Conservation (phyloP, 2,888 invertebrate species). For the Cryptus armator region DNA sequence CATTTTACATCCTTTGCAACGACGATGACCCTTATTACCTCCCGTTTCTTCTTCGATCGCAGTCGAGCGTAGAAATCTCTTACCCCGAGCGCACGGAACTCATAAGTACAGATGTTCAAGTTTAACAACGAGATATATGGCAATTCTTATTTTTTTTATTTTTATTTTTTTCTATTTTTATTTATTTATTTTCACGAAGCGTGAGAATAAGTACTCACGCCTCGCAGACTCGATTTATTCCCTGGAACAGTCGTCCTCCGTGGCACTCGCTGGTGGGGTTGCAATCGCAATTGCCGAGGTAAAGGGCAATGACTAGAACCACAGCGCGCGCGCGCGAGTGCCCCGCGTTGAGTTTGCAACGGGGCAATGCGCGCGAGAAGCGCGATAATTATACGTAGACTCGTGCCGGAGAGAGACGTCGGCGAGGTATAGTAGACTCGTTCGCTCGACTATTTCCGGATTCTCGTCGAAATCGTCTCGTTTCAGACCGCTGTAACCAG, state of each 20-base stretch:
- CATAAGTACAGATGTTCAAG: neutral
- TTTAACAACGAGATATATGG: neutral
- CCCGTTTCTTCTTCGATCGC: neutral
- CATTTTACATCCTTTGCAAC: neutral
- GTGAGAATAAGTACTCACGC: constrained; percentile 24
- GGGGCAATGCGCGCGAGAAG: constrained; percentile 37
- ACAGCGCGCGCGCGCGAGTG: constrained; percentile 15
- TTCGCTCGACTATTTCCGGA: constrained; percentile 64
- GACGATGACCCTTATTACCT: neutral
- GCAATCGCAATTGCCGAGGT: constrained; percentile 21
- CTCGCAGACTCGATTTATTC: constrained; percentile 33
- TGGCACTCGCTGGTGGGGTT: constrained; percentile 9
- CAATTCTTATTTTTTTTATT: neutral
- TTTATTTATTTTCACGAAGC: neutral
- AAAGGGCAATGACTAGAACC: constrained; percentile 60
- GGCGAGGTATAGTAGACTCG: constrained; percentile 21
- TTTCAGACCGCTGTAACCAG: constrained; percentile 28
- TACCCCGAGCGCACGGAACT: neutral
- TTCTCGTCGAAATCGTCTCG: constrained; percentile 51
- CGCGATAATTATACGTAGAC: constrained; percentile 58
- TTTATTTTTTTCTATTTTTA: no score
- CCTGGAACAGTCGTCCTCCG: constrained; percentile 11
- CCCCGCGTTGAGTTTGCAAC: constrained; percentile 36
- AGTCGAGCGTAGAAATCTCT: neutral
- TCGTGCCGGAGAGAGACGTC: constrained; percentile 48